Base-by-base conservation (phyloP, 2,888 invertebrate species). In the Sinopyrophorus schimmeli region DNA sequence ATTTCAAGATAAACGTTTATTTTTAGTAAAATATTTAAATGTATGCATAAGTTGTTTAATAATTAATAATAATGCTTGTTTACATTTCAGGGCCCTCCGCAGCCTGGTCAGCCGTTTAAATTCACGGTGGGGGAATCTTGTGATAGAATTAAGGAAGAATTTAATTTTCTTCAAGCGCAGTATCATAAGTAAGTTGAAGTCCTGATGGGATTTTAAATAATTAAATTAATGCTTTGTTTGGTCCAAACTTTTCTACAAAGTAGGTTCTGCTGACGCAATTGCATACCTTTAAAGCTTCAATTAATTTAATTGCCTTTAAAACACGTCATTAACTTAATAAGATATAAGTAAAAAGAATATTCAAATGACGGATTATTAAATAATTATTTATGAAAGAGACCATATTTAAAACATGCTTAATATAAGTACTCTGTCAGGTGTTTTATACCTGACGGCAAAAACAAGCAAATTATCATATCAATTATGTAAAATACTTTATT, bases 111-210 rank as follows among this genome's bases (percentile, higher is more conserved):
- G 75, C 91, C 89, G 51, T 91, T 92, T 73, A 94, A 94, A 77
- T 92, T 92, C 75, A 92, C 92, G 51, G 88, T 94, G 54, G 85
- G 86, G 46, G 94, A 94, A 75, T 89, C 90, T 52, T 92, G 92
- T 76, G 94, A 94, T 76, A 80, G 93, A 72, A 93, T 94, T 65
- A 94, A 94, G 75, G 93, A 94, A 74, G 93, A 94, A 74, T 94
- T 94, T 74, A 91, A 89, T 75, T 94, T 92, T 75, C 80, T 94
- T 40, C 93, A 94, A 74, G 90, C 92, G 54, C 94, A 94, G 78
- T 93, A 92, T 76, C 92, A 94, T 79, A 92, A 88, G 94, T 94
- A 73, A 87, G 87, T 37, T 10, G 5, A n/a, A n/a, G n/a, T n/a
- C n/a, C n/a, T n/a, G n/a, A n/a, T n/a, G n/a, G n/a, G n/a, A n/a